Evolutionary conservation across 2,888 invertebrate genomes (phyloP), one percentile per base, ranked within the genome.

Genomic region (Idaea straminata): DNA sequence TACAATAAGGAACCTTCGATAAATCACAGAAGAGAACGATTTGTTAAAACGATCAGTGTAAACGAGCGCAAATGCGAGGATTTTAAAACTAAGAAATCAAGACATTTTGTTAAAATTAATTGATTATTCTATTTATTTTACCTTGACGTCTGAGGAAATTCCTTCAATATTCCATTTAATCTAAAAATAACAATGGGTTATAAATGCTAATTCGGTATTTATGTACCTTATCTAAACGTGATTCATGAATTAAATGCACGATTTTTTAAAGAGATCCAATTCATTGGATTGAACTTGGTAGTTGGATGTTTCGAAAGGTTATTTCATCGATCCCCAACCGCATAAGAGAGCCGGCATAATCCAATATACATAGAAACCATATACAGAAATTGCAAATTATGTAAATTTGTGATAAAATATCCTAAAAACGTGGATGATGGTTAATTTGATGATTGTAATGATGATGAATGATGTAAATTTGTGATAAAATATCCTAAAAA

Each of bases 1-100:
- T 61, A 67, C 63, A 68, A 72, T 69, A 69, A 66, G 68, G 57
- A 69, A 69, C 59, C 10, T 59, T 63, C 7, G 62, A 74, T 77
- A 74, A 75, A 78, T 79, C 69, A 73, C 67, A 47, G 62, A 15
- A 58, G 59, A 66, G 60, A 74, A 66, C 69, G 67, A 74, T 74
- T 70, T 70, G 65, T 73, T 75, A 65, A 71, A 72, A 62, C 62
- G 61, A 65, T 62, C 61, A 16, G 5, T 15, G 13, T 7, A 13
- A 7, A 10, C 36, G 36, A 36, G 36, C 36, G 10, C 36, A 47
- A 47, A 47, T 47, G 47, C 47, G 10, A 47, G 47, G 5, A 36
- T 13, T 47, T 47, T 47, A 13, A 10, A 47, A 47, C 10, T 47
- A 47, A 25, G 5, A 47, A 4, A 6, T 47, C 47, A 2, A 47